Evolutionary conservation across 2,113 vertebrate species (phyloP).

Genomic region (Pachyramphus minor): DNA sequence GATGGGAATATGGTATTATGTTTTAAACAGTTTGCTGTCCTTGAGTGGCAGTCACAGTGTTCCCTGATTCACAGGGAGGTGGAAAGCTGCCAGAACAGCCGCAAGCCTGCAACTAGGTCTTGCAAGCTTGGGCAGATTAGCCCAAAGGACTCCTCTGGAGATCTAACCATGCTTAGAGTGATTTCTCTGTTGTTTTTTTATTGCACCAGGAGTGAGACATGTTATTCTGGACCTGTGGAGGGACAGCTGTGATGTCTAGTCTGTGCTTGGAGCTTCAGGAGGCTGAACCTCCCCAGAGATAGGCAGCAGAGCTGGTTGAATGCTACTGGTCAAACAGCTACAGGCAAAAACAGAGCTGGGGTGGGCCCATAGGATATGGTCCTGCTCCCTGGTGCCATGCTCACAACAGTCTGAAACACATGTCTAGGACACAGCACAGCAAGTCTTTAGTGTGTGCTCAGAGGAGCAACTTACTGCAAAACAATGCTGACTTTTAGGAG

Average conservation of each 20-base stretch:
- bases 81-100: not conserved
- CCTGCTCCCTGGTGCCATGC: not conserved
- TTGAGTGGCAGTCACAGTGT: slow-evolving; percentile 22
- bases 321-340: not conserved
- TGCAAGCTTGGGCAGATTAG: not conserved
- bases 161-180: not conserved
- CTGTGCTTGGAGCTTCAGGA: not conserved
- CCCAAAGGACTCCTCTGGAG: not conserved
- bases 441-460: not conserved
- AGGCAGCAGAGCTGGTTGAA: not conserved
- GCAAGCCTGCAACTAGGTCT: not conserved
- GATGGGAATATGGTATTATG: slow-evolving; percentile 37
- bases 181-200: not conserved
- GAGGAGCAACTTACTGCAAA: not conserved
- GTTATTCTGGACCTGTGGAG: not conserved
- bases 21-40: slow-evolving; percentile 39
- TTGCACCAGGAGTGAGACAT: not conserved
- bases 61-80: not conserved
- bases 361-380: fast-evolving
- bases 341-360: not conserved
- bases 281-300: not conserved
- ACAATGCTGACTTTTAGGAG: not conserved
- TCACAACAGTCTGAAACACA: not conserved
- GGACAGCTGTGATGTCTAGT: not conserved
- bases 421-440: not conserved